These are phyloP conservation scores for Arctopsyche grandis DNA, from an alignment of 1,140 invertebrate genomes.

Conservation along the genomic window DNA sequence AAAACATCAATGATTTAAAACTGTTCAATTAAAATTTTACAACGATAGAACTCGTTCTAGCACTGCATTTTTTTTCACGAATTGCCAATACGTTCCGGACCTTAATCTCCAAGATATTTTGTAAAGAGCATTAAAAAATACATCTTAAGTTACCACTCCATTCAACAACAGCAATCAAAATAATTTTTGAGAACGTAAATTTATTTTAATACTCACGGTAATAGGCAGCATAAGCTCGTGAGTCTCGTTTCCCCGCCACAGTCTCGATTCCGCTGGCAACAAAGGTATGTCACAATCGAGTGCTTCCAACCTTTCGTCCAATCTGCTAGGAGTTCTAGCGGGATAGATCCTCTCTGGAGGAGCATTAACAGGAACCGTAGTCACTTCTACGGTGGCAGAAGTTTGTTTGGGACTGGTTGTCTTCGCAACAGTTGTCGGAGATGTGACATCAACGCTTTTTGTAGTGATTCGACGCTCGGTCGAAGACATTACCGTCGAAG, in stretches of 20 bases:
- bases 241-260: constrained; percentile 75
- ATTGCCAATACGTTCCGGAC: too few species aligned
- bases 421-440: background rate
- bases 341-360: constrained; percentile 48
- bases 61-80: too few species aligned
- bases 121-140: too few species aligned
- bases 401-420: background rate
- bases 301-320: constrained; percentile 70
- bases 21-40: too few species aligned
- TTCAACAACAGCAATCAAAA: too few species aligned
- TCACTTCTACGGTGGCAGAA: background rate
- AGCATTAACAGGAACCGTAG: constrained; percentile 17
- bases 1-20: too few species aligned
- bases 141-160: too few species aligned
- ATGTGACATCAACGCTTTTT: background rate
- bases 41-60: too few species aligned
- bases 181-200: too few species aligned
- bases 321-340: constrained; percentile 56
- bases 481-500: background rate
- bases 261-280: constrained; percentile 69
- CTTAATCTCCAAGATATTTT: too few species aligned
- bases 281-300: constrained; percentile 71
- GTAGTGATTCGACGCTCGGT: background rate
- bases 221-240: constrained; percentile 72
- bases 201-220: constrained; percentile 69